Evolutionary conservation across 1,140 invertebrate genomes (phyloP), one percentile per base, ranked within the genome.

Genomic region (Lordiphosa stackelbergi): DNA sequence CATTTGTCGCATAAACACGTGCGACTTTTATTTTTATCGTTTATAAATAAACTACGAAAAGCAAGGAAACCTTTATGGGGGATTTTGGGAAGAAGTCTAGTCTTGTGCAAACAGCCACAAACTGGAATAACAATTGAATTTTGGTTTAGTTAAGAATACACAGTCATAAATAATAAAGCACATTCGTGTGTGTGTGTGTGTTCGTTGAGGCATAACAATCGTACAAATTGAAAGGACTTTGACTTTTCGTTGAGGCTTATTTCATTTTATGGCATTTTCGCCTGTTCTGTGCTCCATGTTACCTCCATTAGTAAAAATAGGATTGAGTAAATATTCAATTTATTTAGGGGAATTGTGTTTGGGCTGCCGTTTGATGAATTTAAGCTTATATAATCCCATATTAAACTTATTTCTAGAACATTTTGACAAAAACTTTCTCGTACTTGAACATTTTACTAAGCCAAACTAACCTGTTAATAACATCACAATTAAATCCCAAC

Each of bases 91-190:
- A 46, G 11, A 12, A 12, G 8, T 28, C 4, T 8, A 12, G 8
- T 28, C 4, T 8, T 13, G 11, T 60, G 40, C 48, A 58, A 12
- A 57, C 37, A 51, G 16, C 49, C 66, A 47, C 56, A 75, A 81
- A 75, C 60, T 51, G 53, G 72, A 81, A 79, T 58, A 83, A 75
- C 77, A 83, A 79, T 79, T 79, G 72, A 74, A 72, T 79, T 79
- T 79, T 55, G 58, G 55, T 63, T 75, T 56, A 81, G 58, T 81
- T 81, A 61, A 74, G 28, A 75, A 74, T 57, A 81, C 73, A 63
- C 51, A 53, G 38, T 22, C 49, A 66, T 69, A 69, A 69, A 69
- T 69, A 69, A 69, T 69, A 47, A 4, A 6, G 4, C 28, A 4
- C 12, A 5, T 43, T 10, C 19, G 24, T 11, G 40, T 36, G 9